Evolutionary conservation across 2,797 vertebrate species (phyloP), one percentile per base, ranked within the genome.

Genomic region (Enteromius anoplus): DNA sequence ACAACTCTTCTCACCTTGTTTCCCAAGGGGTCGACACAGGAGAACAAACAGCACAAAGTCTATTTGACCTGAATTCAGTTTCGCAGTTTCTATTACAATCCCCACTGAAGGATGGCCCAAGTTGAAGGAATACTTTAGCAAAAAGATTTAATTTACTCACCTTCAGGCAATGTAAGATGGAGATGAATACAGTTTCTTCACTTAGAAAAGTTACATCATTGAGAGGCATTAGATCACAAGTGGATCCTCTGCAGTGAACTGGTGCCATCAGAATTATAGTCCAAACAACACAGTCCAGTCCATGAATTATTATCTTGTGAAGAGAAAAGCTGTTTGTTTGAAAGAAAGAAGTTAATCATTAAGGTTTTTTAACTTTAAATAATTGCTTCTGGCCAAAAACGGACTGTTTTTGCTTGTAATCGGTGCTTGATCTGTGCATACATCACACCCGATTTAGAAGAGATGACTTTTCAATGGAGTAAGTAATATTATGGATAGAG

Each of bases 1-100:
- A 34, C 12, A 70, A 40, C 51, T 70, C 78, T 55, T 66, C 71
- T 69, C 81, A 82, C 72, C 60, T 83, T 32, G 64, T 47, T 34
- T 83, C 81, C 81, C 72, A 76, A 76, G 64, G 64, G 72, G 7
- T 76, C 4, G n/a, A 58, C 10, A 55, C 47, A 45, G 53, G 58
- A 55, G 71, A 75, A 68, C 60, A 75, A 76, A 68, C 60, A 75
- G 62, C 0, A 2, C 62, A 82, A 42, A 68, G 47, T 66, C 60
- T 76, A 55, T 82, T 62, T 68, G 72, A 68, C 72, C 81, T 77
- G 51, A 83, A 83, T 77, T 76, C 64, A 17, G 51, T 47, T 58
- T 68, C 0, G 1, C 26, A 83, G 62, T 45, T 76, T 83, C 51
- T 23, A 55, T 51, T 69, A 47, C 64, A 69, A 40, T 17, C 29